Percentiles rank a stretch among this genome's conserved stretches.
Conservation (phyloP, 2,888 invertebrate species). For the Ernsta delagoae region DNA sequence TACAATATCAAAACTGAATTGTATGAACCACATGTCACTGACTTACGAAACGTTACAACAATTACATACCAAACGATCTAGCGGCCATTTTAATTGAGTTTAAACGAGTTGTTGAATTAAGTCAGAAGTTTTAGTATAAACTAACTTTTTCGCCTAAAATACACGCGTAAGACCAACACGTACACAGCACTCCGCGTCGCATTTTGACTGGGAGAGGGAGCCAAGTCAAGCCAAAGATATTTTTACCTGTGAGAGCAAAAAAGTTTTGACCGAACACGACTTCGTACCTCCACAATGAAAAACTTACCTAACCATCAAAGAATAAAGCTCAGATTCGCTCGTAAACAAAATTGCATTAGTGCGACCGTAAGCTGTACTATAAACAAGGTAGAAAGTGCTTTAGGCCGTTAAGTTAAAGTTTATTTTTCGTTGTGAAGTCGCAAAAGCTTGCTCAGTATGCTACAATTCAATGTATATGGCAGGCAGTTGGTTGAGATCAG, state of each 20-base stretch:
- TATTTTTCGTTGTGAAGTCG: constrained; percentile 8
- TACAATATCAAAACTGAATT: constrained; percentile 52
- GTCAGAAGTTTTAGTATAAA: constrained; percentile 5
- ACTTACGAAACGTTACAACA: constrained; percentile 13
- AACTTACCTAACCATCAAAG: constrained; percentile 7
- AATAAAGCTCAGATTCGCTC: constrained; percentile 42
- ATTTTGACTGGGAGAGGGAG: constrained; percentile 66
- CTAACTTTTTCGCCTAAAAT: constrained; percentile 20
- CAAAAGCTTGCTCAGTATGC: constrained; percentile 62
- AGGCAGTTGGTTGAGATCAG: constrained; percentile 75
- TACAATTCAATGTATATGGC: constrained; percentile 66
- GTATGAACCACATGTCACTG: constrained; percentile 50
- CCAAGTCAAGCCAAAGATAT: constrained; percentile 64
- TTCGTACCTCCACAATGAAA: constrained; percentile 45
- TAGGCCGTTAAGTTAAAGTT: constrained; percentile 47
- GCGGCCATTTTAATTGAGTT: constrained; percentile 37
- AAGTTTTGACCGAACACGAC: constrained; percentile 58
- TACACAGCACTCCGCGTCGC: constrained; percentile 55
- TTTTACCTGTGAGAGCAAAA: constrained; percentile 81
- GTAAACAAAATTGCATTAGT: constrained; percentile 58
- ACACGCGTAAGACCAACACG: not conserved
- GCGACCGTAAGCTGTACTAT: constrained; percentile 53
- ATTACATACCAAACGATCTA: constrained; percentile 20
- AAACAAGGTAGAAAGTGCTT: constrained; percentile 43
- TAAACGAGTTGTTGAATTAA: constrained; percentile 27